Conservation (phyloP, 2,113 vertebrate species). For the Pavo muticus region DNA sequence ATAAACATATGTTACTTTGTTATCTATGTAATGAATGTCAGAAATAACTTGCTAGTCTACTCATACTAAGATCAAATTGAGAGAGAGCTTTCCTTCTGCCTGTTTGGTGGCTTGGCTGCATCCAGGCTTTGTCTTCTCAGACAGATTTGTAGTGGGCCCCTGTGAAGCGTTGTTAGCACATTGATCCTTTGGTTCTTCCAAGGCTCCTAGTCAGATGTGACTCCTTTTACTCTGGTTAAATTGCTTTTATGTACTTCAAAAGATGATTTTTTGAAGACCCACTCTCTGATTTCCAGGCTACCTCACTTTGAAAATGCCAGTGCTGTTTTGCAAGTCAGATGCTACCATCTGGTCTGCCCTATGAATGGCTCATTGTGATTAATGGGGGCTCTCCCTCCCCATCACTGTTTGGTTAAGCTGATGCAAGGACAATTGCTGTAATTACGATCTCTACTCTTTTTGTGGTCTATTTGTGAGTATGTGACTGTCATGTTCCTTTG, state of each 20-base stretch:
- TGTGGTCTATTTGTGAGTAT: neutral
- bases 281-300: neutral
- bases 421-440: neutral
- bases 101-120: neutral
- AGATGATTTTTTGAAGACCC: neutral
- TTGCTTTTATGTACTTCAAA: neutral
- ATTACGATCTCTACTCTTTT: neutral
- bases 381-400: neutral
- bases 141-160: neutral
- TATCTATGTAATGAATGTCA: neutral
- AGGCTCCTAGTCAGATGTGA: neutral
- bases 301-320: neutral
- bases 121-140: neutral
- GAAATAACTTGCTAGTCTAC: neutral
- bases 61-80: neutral
- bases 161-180: neutral
- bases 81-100: neutral
- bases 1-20: neutral
- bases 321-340: neutral
- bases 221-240: neutral
- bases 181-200: neutral
- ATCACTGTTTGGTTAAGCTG: neutral
- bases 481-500: neutral
- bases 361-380: neutral
- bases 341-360: neutral